Conservation (phyloP, 2,797 vertebrate genomes). For the Heliangelus exortis region DNA sequence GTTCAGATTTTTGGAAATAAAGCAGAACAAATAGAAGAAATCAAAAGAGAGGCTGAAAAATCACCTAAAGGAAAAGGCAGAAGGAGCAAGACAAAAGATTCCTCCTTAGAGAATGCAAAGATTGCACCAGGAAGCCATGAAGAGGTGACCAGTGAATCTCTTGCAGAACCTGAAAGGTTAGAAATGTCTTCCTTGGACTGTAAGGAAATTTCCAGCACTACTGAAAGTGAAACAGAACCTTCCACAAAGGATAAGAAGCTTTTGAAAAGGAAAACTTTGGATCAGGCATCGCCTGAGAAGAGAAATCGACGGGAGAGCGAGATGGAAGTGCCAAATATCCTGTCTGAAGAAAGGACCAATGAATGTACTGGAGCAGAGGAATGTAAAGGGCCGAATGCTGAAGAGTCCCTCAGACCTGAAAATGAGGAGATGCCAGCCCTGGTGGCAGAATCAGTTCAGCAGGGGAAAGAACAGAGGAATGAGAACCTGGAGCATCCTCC, state of each 20-base stretch:
- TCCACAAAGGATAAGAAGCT: constrained; percentile 78
- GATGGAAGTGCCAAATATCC: constrained; percentile 76
- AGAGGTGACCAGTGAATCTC: constrained; percentile 58
- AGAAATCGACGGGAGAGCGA: constrained; percentile 83
- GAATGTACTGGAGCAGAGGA: constrained; percentile 72
- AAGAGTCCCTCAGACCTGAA: constrained; percentile 75
- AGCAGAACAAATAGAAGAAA: constrained; percentile 75
- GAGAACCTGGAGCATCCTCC: constrained; percentile 38
- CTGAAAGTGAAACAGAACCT: constrained; percentile 84
- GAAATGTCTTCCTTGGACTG: constrained; percentile 73
- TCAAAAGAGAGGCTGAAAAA: constrained; percentile 80
- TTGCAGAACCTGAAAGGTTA: constrained; percentile 67
- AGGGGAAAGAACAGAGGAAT: constrained; percentile 25
- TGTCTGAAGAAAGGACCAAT: constrained; percentile 72
- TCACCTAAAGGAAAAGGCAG: constrained; percentile 87
- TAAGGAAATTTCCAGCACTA: constrained; percentile 68
- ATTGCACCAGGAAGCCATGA: constrained; percentile 70
- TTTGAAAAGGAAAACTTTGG: constrained; percentile 86
- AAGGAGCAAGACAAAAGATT: constrained; percentile 83
- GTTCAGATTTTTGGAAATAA: constrained; percentile 78
- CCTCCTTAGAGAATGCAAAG: constrained; percentile 77
- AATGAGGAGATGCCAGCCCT: constrained; percentile 81
- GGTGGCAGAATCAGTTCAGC: constrained; percentile 74
- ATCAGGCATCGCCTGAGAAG: constrained; percentile 86
- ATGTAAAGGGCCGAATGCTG: constrained; percentile 45